phyloP scores from a whole-genome alignment of 37 sponge, comb jelly and placozoan species.

The Eunapius fragilis region DNA sequence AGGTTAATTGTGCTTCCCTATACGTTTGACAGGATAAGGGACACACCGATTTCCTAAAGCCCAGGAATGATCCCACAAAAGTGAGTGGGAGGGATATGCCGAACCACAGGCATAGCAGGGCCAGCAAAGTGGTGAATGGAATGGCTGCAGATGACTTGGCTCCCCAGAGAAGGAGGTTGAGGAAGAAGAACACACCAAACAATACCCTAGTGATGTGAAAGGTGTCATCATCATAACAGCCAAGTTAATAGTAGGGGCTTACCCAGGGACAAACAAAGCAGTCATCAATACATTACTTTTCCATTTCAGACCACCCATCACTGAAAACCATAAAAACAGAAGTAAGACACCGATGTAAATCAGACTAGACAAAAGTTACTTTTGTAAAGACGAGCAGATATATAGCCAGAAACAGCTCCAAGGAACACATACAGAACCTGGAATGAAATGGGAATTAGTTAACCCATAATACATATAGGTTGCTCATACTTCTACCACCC shows the following conservation, averaged over 20 bases:
- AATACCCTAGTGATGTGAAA: conserved; percentile 44
- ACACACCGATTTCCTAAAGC: conserved; percentile 86
- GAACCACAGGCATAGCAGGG: conserved; percentile 92
- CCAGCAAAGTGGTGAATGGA: conserved; percentile 95
- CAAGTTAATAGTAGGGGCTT: conserved; percentile 4
- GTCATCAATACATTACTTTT: conserved; percentile 88
- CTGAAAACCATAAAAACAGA: conserved; percentile 30
- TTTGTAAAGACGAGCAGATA: conserved; percentile 96
- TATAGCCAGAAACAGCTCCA: conserved; percentile 86
- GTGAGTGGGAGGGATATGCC: conserved; percentile 96
- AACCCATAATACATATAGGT: not conserved
- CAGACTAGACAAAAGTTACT: conserved; percentile 45
- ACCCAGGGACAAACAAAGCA: conserved; percentile 89
- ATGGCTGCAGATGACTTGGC: conserved; percentile 94
- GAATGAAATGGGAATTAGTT: not conserved
- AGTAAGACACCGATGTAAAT: not conserved
- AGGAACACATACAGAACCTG: conserved; percentile 94
- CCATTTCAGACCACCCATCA: conserved; percentile 95
- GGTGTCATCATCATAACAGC: not conserved
- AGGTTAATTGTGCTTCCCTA: not conserved
- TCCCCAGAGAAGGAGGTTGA: conserved; percentile 95
- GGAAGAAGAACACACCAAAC: conserved; percentile 86
- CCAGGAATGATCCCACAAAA: conserved; percentile 95
- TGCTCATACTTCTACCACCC: conserved; percentile 17
- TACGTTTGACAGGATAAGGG: not conserved